Base-by-base conservation (phyloP, 1,140 invertebrate genomes). In the Drosophila subobscura region DNA sequence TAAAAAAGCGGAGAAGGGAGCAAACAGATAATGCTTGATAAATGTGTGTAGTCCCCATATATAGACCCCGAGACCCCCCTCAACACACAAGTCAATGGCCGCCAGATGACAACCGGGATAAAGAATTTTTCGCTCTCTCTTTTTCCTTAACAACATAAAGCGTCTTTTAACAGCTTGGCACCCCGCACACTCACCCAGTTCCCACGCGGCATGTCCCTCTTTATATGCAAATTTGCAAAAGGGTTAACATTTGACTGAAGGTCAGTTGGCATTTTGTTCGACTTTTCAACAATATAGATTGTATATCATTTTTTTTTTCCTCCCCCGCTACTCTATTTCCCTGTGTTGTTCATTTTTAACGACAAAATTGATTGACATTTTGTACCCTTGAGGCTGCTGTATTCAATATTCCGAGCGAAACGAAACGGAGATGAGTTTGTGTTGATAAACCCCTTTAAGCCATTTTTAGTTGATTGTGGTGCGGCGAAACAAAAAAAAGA, bases 321-420 rank as follows among this genome's bases (percentile, higher is more conserved):
- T 3, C 29, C 29, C 0, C 1, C 8, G 2, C 33, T 14, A 52
- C 45, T 40, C 61, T 37, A 22, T 3, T 4, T 52, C 40, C 37
- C 10, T 7, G 52, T 20, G 41, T 10, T 68, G 63, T 67, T 68
- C 65, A 68, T 73, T 73, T 86, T 85, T 86, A 85, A 85, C 81
- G 81, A 86, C 81, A 75, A 80, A 85, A 85, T 85, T 85, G 81
- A 85, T 85, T 85, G 81, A 85, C 81, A 85, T 75, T 85, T 86
- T 86, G 68, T 81, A 65, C 77, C 81, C 81, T 74, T 70, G 46
- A 86, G 81, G 81, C 81, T 70, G 70, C 58, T 52, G 77, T 81
- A 77, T 85, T 84, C 79, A 84, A 84, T 84, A 84, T 76, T 57
- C 60, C 42, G 54, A 63, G 68, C 60, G 52, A 74, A 71, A 71